Evolutionary conservation across 2,888 invertebrate genomes (phyloP).

Genomic region (Dasypolia templi): DNA sequence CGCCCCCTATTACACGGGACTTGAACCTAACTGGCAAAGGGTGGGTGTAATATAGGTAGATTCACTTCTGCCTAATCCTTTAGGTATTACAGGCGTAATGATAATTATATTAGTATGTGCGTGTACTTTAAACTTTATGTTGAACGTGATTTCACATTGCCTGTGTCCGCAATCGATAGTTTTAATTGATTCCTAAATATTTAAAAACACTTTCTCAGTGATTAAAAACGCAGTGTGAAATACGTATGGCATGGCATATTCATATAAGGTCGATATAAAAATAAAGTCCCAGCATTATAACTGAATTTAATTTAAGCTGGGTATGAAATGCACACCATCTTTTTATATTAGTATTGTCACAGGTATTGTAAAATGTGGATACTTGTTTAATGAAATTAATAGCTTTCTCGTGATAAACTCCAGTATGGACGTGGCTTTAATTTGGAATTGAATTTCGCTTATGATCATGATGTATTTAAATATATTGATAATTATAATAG

Average conservation of each 20-base stretch:
- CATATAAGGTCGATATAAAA: constrained; percentile 21
- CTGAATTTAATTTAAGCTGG: constrained; percentile 22
- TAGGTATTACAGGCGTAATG: too few species aligned
- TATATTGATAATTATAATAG: too few species aligned
- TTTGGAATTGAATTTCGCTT: constrained; percentile 1
- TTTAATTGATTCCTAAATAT: constrained; percentile 29
- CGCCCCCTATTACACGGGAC: too few species aligned
- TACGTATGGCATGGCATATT: constrained; percentile 24
- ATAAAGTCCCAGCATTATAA: constrained; percentile 2
- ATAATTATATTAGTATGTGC: too few species aligned
- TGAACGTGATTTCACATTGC: background rate
- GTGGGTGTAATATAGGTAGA: too few species aligned
- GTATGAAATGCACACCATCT: constrained; percentile 10
- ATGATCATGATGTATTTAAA: too few species aligned
- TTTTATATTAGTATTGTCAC: constrained; percentile 26
- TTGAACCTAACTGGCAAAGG: too few species aligned
- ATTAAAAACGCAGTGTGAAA: constrained; percentile 17
- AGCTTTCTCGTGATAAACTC: background rate
- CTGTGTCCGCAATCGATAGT: background rate
- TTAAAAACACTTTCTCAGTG: constrained; percentile 1
- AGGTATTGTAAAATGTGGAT: constrained; percentile 2
- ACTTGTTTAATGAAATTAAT: constrained; percentile 22
- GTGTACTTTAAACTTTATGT: background rate
- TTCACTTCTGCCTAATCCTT: too few species aligned
- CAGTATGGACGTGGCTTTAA: background rate